phyloP scores from a whole-genome alignment of 2,888 invertebrate species.

The Orchestes rusci region DNA sequence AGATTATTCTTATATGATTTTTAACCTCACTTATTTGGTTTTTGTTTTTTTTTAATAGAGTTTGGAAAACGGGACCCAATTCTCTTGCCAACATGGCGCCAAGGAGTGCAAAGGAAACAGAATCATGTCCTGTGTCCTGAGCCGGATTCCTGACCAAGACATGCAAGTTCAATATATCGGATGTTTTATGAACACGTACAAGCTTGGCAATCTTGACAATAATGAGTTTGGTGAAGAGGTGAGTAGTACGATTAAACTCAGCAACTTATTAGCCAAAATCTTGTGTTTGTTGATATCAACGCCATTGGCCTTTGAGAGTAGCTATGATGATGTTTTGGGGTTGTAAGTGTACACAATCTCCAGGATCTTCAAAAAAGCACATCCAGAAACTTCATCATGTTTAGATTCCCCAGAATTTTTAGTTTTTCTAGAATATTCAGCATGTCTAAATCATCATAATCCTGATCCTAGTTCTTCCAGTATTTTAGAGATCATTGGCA shows the following conservation, averaged over 20 bases:
- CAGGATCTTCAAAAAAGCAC: too few species aligned
- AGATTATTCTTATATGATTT: background rate
- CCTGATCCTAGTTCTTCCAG: too few species aligned
- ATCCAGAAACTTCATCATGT: too few species aligned
- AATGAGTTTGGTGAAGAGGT: slow-evolving; percentile 32
- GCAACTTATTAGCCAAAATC: too few species aligned
- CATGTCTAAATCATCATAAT: too few species aligned
- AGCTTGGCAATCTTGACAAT: slow-evolving; percentile 22
- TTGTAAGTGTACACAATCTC: too few species aligned
- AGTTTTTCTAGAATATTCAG: too few species aligned
- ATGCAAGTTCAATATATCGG: slow-evolving; percentile 37
- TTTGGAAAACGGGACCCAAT: slow-evolving; percentile 28
- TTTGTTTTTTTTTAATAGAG: slow-evolving; percentile 27
- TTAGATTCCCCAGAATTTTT: too few species aligned
- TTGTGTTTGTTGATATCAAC: too few species aligned
- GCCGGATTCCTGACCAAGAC: slow-evolving; percentile 39
- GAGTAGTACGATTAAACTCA: slow-evolving; percentile 1
- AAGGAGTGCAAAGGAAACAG: slow-evolving; percentile 56
- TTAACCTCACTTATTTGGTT: background rate
- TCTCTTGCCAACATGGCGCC: slow-evolving; percentile 56
- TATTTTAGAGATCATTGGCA: too few species aligned
- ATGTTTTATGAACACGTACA: slow-evolving; percentile 38
- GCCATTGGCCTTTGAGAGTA: too few species aligned
- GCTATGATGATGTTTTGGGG: too few species aligned
- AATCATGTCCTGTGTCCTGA: slow-evolving; percentile 55